Base-by-base conservation (phyloP, 2,113 vertebrate species). In the Corythornis cristatus region DNA sequence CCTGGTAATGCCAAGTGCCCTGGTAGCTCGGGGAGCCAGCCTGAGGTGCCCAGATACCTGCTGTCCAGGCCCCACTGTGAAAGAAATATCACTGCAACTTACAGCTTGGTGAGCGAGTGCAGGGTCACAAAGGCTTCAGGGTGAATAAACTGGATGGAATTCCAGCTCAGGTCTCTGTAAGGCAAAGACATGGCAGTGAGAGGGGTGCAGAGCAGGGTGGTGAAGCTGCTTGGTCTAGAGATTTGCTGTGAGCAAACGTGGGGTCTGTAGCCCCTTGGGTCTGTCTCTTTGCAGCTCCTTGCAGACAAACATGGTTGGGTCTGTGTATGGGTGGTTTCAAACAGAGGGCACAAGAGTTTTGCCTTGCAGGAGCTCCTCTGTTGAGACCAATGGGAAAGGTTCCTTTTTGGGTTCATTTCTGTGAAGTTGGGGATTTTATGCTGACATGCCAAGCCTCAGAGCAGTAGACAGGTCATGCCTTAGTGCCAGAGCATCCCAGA, bases 141-240 rank as follows among this genome's bases (percentile, higher is more conserved):
- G 92, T 99, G 99, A 79, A 99, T 98, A 86, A 97, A 98, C 51
- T 97, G 97, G 53, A 99, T 99, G 87, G 65, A 83, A 70, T 99
- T 99, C 98, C 98, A 99, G 77, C 99, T 99, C 46, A 99, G 97
- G 95, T 99, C 99, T 61, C 99, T 99, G 95, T 3, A 81, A 96
- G 43, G n/a, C 56, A 95, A 96, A 70, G 82, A 91, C 50, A 86
- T 15, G 33, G 4, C 11, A 28, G 64, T 95, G 6, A 95, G 83
- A 50, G 21, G 33, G 26, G 7, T 19, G 60, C n/a, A 88, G 60
- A 87, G 31, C 35, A 82, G 56, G 40, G 23, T 48, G 57, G 31
- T 31, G 68, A 53, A 72, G 68, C 72, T 91, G 77, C 31, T 22
- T 56, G 26, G 8, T 31, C 28, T 51, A 71, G 40, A 48, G 23